Evolutionary conservation across 1,140 invertebrate species (phyloP).

Genomic region (Zophobas morio): DNA sequence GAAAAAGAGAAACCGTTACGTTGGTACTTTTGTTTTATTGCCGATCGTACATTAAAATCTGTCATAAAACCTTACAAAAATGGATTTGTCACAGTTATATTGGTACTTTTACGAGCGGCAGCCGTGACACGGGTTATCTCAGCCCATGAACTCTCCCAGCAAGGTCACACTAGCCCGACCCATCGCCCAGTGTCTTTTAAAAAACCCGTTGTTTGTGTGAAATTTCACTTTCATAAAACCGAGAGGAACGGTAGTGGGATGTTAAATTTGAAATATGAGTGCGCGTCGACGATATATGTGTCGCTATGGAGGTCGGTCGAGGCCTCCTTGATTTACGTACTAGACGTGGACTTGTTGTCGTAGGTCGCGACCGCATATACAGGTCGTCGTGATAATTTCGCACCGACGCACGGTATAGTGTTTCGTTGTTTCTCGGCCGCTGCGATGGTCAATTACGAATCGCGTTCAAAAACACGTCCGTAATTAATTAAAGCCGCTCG

Average conservation of each 20-base stretch:
- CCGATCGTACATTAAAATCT: conserved; percentile 16
- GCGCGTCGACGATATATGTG: conserved; percentile 44
- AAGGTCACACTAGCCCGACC: background rate
- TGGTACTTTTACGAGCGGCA: background rate
- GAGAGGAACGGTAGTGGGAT: conserved; percentile 42
- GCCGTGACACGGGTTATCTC: background rate
- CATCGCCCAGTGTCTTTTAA: background rate
- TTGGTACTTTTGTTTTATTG: conserved; percentile 25
- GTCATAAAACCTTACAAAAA: conserved; percentile 20
- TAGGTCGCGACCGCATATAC: conserved; percentile 28
- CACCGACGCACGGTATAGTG: conserved; percentile 5
- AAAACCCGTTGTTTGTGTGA: conserved; percentile 35
- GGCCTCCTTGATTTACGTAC: conserved; percentile 48
- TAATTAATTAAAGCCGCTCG: conserved; percentile 60
- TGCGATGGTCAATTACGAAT: conserved; percentile 57
- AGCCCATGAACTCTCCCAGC: conserved; percentile 11
- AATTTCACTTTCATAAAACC: conserved; percentile 22
- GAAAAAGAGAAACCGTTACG: conserved; percentile 16
- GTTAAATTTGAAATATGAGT: conserved; percentile 48
- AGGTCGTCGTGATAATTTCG: background rate
- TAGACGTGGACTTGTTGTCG: conserved; percentile 42
- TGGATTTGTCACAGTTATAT: conserved; percentile 17
- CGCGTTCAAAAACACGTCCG: conserved; percentile 61
- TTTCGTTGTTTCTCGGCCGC: background rate
- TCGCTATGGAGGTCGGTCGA: conserved; percentile 41